phyloP scores from a whole-genome alignment of 2,797 vertebrate genomes.

The Chaunax sp. region DNA sequence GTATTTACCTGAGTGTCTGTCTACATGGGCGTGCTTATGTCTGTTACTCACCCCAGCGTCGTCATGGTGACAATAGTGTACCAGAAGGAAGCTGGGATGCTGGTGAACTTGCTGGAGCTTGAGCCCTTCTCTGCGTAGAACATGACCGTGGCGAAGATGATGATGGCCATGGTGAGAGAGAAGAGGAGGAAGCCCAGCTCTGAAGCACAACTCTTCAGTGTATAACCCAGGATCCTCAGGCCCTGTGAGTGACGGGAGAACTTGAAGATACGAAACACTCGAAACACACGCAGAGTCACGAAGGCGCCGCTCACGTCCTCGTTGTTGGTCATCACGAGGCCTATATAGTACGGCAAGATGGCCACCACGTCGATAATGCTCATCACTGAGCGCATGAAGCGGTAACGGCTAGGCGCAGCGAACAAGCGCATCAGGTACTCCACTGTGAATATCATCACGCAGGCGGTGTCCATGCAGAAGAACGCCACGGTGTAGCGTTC shows the following conservation, averaged over 20 bases:
- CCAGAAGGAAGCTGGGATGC: slow-evolving; percentile 99
- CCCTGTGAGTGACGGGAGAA: slow-evolving; percentile 98
- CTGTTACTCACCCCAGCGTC: slow-evolving; percentile 92
- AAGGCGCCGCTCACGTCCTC: slow-evolving; percentile 98
- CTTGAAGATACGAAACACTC: slow-evolving; percentile 99
- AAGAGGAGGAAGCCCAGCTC: slow-evolving; percentile 99
- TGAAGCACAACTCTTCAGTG: slow-evolving; percentile 98
- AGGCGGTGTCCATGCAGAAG: slow-evolving; percentile 99
- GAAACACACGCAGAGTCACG: slow-evolving; percentile 95
- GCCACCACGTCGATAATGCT: slow-evolving; percentile 98
- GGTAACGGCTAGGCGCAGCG: slow-evolving; percentile 95
- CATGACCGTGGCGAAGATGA: slow-evolving; percentile 99
- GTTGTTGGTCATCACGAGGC: slow-evolving; percentile 97
- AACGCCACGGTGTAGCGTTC: slow-evolving; percentile 95
- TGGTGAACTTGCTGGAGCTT: slow-evolving; percentile 98
- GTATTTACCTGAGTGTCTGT: neutral
- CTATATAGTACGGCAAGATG: slow-evolving; percentile 98
- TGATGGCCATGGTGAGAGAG: slow-evolving; percentile 99
- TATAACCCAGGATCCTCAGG: slow-evolving; percentile 97
- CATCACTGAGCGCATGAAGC: slow-evolving; percentile 98
- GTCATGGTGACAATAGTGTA: slow-evolving; percentile 99
- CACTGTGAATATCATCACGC: slow-evolving; percentile 99
- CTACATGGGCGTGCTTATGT: slow-evolving; percentile 2
- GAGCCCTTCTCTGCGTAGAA: slow-evolving; percentile 99
- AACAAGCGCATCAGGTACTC: slow-evolving; percentile 97